Evolutionary conservation across 2,888 invertebrate species (phyloP), one percentile per base, ranked within the genome.

Genomic region (Pyrgus malvae): DNA sequence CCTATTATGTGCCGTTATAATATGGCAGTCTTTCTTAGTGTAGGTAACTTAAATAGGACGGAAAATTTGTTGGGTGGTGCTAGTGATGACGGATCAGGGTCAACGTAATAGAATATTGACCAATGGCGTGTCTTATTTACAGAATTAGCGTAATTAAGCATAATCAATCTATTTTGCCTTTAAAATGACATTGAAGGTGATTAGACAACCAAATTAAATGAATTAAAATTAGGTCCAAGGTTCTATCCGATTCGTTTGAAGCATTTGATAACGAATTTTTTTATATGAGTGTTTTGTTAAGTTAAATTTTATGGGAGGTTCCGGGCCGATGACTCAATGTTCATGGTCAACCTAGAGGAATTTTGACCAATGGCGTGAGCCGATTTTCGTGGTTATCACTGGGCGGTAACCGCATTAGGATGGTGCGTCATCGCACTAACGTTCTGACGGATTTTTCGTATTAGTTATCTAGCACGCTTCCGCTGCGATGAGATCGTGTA

Each of bases 41-140:
- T n/a, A n/a, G n/a, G n/a, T n/a, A n/a, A n/a, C n/a, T n/a, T n/a
- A n/a, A n/a, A n/a, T n/a, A n/a, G n/a, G n/a, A n/a, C n/a, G n/a
- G n/a, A n/a, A n/a, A n/a, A n/a, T n/a, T n/a, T n/a, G n/a, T n/a
- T n/a, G n/a, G n/a, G n/a, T n/a, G n/a, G n/a, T n/a, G n/a, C n/a
- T n/a, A n/a, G n/a, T n/a, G n/a, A n/a, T n/a, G n/a, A n/a, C n/a
- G n/a, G n/a, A n/a, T n/a, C 37, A 46, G n/a, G 9, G 25, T 17
- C 16, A 17, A 19, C n/a, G 2, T 14, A n/a, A 14, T 37, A 33
- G 9, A 49, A 59, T 53, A 58, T 62, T 55, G 55, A 51, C 63
- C 63, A 62, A 62, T 64, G 35, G 58, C 61, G 49, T 46, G 14
- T 7, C 2, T 37, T 37, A 9, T 23, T 19, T 23, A 23, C 14